Percentiles rank a stretch among this genome's conserved stretches.
These are phyloP conservation scores for Creontiades dilutus DNA, from an alignment of 2,888 invertebrate species.

Conservation along the genomic window DNA sequence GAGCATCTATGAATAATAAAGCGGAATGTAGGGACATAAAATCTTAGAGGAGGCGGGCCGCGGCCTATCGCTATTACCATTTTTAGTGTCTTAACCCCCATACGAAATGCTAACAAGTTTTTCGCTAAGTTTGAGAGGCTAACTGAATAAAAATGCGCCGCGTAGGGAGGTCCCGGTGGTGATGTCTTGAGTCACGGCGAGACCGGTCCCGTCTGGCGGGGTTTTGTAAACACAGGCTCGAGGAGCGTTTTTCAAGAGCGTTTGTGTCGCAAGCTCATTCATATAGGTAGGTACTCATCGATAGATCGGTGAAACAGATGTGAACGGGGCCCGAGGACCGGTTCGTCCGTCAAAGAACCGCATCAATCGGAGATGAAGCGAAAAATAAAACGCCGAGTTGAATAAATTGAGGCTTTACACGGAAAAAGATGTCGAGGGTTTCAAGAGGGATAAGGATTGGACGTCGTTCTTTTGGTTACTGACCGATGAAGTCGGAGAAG, in stretches of 20 bases:
- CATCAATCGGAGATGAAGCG: conserved; percentile 21
- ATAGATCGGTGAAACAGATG: conserved; percentile 1
- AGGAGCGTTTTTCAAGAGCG: neutral
- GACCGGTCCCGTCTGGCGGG: neutral
- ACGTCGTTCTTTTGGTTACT: too few species aligned
- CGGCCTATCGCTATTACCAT: conserved; percentile 10
- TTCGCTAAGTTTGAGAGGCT: neutral
- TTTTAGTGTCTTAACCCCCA: conserved; percentile 28
- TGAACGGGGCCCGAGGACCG: neutral
- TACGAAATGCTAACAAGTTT: conserved; percentile 29
- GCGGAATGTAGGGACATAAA: conserved; percentile 18
- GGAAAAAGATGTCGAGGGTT: conserved; percentile 1
- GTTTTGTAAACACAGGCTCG: neutral
- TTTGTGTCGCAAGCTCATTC: conserved; percentile 20
- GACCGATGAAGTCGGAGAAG: too few species aligned
- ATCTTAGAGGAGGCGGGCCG: neutral
- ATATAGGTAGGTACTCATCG: neutral
- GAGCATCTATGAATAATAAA: conserved; percentile 13
- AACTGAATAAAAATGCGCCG: conserved; percentile 20
- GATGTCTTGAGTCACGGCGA: conserved; percentile 20
- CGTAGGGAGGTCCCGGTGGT: neutral
- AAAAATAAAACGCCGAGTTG: conserved; percentile 25
- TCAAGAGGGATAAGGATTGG: neutral
- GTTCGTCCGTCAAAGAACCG: conserved; percentile 1
- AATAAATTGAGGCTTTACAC: conserved; percentile 1